Evolutionary conservation across 2,797 vertebrate genomes (phyloP), one percentile per base, ranked within the genome.

Genomic region (Girardinus metallicus): DNA sequence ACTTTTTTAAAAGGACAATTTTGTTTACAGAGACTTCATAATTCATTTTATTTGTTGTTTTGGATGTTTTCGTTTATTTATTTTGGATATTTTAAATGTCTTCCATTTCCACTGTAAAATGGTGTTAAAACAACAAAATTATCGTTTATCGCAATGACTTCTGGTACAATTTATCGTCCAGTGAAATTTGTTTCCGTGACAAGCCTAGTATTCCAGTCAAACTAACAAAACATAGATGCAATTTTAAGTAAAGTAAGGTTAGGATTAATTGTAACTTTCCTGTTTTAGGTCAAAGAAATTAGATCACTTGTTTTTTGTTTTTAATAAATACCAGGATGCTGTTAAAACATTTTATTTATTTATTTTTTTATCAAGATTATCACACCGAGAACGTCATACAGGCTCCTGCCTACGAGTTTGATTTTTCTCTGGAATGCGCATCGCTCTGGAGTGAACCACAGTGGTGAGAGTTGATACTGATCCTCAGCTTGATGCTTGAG

Each of bases 401-500:
- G 39, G 12, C 41, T 13, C 41, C 26, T n/a, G 23, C 41, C 66
- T 44, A 29, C 39, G 11, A 16, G 46, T 82, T 39, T 13, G 26
- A 34, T 78, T 82, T 82, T 83, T 78, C n/a, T 34, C n/a, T 47
- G 44, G 18, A 46, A 82, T 39, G 76, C 10, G n/a, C 44, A 29
- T 41, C 83, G 77, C 79, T 87, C 77, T 80, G 41, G 34, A 21
- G 10, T 80, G 85, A 80, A 81, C 46, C 77, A 18, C 81, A 73
- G 76, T 15, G 68, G 41, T 82, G 68, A 82, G 47, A 87, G 57
- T 49, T 7, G 68, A 75, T 74, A 51, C 68, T 12, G 81, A 80
- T 31, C 60, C 84, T 82, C 75, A 34, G 86, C 88, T 87, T 85
- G 89, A 89, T 1, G 76, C 88, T 79, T 86, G 90, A 87, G 87